Conservation (phyloP, 64 coral and sea anemone genomes). For the Montipora sp. region DNA sequence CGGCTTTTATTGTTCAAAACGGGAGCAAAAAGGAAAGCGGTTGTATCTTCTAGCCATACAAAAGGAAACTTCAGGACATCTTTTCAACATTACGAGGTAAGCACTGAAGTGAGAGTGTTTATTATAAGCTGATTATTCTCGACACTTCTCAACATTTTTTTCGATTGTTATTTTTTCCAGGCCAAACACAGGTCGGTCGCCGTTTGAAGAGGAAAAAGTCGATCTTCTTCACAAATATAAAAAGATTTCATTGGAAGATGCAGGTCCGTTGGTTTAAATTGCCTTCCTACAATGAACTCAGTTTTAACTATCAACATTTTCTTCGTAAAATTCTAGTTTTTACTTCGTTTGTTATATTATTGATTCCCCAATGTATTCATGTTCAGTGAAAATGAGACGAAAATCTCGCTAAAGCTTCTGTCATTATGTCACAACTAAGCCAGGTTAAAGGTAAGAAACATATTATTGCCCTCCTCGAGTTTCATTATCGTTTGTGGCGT, state of each 20-base stretch:
- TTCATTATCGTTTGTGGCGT: too few species aligned
- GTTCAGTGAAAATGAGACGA: too few species aligned
- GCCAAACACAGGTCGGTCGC: conserved; percentile 95
- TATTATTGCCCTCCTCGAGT: too few species aligned
- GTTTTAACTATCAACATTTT: neutral
- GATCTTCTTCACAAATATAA: conserved; percentile 88
- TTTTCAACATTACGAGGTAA: conserved; percentile 95
- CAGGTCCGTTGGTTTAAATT: conserved; percentile 37
- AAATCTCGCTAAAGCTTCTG: too few species aligned
- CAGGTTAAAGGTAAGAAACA: too few species aligned
- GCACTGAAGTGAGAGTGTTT: neutral
- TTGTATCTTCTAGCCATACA: conserved; percentile 90
- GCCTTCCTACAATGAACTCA: neutral
- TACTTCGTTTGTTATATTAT: too few species aligned
- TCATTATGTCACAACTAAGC: too few species aligned
- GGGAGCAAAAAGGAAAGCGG: conserved; percentile 84
- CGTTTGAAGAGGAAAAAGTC: conserved; percentile 92
- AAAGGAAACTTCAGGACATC: conserved; percentile 80
- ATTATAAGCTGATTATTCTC: too few species aligned
- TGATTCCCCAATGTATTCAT: too few species aligned
- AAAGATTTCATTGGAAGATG: conserved; percentile 76
- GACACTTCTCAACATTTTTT: neutral
- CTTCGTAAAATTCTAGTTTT: neutral
- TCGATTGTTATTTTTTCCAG: conserved; percentile 21
- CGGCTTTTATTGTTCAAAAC: conserved; percentile 95